Percentiles rank a stretch among this genome's conserved stretches.
phyloP scores from a whole-genome alignment of 2,113 vertebrate genomes.

The Elephantulus edwardii region DNA sequence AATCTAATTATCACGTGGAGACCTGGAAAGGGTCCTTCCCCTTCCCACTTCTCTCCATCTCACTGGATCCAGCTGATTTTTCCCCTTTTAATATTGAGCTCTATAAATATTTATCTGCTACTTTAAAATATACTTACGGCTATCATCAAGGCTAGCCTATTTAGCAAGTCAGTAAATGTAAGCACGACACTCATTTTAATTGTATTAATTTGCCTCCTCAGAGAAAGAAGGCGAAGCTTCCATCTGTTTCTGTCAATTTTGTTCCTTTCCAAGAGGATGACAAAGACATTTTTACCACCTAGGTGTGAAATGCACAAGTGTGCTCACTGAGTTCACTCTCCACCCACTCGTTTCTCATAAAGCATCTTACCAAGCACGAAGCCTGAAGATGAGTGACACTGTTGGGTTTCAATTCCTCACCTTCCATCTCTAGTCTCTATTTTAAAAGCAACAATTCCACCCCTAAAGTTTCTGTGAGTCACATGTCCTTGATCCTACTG shows the following conservation, averaged over 20 bases:
- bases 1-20: conserved; percentile 9
- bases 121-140: conserved; percentile 49
- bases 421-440: conserved; percentile 29
- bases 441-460: conserved; percentile 42
- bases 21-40: not conserved
- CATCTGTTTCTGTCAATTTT: conserved; percentile 65
- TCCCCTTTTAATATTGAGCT: not conserved
- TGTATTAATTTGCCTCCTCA: conserved; percentile 56
- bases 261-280: conserved; percentile 46
- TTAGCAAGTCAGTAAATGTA: conserved; percentile 50
- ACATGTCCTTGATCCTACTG: not conserved
- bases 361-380: not conserved
- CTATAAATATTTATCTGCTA: conserved; percentile 51
- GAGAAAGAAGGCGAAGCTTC: conserved; percentile 48
- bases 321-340: conserved; percentile 20
- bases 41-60: not conserved
- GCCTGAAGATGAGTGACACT: conserved; percentile 2
- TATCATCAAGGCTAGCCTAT: conserved; percentile 30
- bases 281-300: conserved; percentile 52
- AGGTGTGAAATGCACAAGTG: conserved; percentile 52
- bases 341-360: not conserved
- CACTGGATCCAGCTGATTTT: not conserved
- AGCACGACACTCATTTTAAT: conserved; percentile 61
- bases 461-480: conserved; percentile 26
- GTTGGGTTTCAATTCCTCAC: not conserved